Base-by-base conservation (phyloP, 2,888 invertebrate genomes). In the Invenusta paracnida region DNA sequence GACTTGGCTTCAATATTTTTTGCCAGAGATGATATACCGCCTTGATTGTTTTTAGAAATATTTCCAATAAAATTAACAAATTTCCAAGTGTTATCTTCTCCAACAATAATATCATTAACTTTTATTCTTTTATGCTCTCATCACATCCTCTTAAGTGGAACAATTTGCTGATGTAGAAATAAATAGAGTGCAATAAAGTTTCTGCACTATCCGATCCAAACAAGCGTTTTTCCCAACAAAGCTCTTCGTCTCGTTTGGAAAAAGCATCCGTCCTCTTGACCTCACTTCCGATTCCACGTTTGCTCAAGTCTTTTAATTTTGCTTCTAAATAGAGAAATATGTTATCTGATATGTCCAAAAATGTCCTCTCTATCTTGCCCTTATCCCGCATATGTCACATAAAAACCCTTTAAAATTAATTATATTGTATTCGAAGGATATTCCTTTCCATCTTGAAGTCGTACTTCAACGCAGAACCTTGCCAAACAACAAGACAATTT, bases 381-480 rank as follows among this genome's bases (percentile, higher is more conserved):
- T 79, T 79, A 25, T 79, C n/a, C 11, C 79, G 79, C 79, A 79
- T 79, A 25, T 79, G 2, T 11, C 79, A 23, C 79, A 79, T 79
- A 79, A 11, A 79, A 79, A n/a, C 79, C 79, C 5, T 11, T 11
- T n/a, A 79, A n/a, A n/a, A 79, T 79, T n/a, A 79, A 23, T 5
- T 11, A 79, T 79, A 79, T 79, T 79, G 79, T 25, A 23, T 79
- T 79, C 23, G 79, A 23, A 25, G 79, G 79, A 28, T 27, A 79
- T 79, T 79, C 79, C 79, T 2, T 79, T 23, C 79, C 79, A 79
- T 79, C 79, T 79, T 79, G 79, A 66, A 13, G 66, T n/a, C 66
- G 13, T 11, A n/a, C 66, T 66, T 79, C 79, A 79, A 79, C 79
- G 23, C 23, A n/a, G 23, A 79, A 28, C n/a, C 79, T 79, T n/a